Base-by-base conservation (phyloP, 2,888 invertebrate genomes). In the Alsophila aescularia region DNA sequence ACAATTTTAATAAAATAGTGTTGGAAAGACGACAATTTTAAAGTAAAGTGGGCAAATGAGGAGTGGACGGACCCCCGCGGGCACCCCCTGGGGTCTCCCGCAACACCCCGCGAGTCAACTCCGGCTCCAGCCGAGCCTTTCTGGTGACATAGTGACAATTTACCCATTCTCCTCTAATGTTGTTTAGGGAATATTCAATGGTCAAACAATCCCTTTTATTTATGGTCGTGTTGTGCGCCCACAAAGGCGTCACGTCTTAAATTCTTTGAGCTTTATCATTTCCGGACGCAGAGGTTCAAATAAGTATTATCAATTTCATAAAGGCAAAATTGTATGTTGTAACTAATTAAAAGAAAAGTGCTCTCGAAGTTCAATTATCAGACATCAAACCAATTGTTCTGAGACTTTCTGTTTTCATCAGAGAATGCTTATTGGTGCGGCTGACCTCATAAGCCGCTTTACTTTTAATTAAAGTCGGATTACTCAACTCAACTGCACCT, bases 111-210 rank as follows among this genome's bases (percentile, higher is more conserved):
- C 63, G 77, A 72, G 65, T 64, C 73, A 67, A 63, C 69, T 70
- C 67, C 60, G 72, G 62, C 76, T 78, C 83, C 81, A 69, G 67
- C 78, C 60, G 81, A 62, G 79, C 66, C 66, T 75, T 76, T 77
- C 73, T 77, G 79, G 81, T 82, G 83, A 87, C 88, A 86, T 85
- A 87, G 83, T 87, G 88, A 85, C 88, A 88, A 88, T 89, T 84
- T 83, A 78, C 77, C 83, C 82, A 88, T 90, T 88, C 85, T 81
- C 71, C 80, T 79, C 87, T 89, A 89, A 90, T 90, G 88, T 84
- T 87, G 85, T 88, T 88, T 88, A 83, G 82, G 71, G 78, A 81
- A 84, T 81, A 81, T 85, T 86, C 83, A 83, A 87, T 79, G 69
- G 75, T 64, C 74, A 68, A 79, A 86, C 87, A 87, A 87, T 83